Evolutionary conservation across 1,140 invertebrate genomes (phyloP).

Genomic region (Camponotus floridanus): DNA sequence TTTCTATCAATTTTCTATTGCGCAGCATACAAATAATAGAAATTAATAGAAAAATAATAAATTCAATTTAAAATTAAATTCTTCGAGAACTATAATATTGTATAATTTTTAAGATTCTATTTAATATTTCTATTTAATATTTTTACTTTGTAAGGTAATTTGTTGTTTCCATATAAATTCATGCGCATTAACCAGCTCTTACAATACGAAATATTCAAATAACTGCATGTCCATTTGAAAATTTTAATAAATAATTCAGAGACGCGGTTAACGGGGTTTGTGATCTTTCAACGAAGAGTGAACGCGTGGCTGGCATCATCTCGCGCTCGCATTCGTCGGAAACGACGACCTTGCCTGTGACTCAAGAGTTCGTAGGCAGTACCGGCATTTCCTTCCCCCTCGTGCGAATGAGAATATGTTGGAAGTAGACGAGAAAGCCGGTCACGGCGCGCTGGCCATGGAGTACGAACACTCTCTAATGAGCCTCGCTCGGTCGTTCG

Average conservation of each 20-base stretch:
- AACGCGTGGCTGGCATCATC: neutral
- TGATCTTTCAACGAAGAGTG: neutral
- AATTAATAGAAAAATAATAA: neutral
- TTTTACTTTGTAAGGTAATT: neutral
- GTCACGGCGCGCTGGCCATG: slow-evolving; percentile 85
- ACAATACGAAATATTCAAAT: slow-evolving; percentile 4
- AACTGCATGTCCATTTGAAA: neutral
- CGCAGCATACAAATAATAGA: too few relatives aligned
- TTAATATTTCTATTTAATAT: neutral
- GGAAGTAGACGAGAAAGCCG: slow-evolving; percentile 85
- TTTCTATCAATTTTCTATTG: neutral
- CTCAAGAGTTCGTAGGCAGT: slow-evolving; percentile 75
- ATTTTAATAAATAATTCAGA: slow-evolving; percentile 29
- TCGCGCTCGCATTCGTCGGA: slow-evolving; percentile 27
- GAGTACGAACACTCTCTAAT: slow-evolving; percentile 86
- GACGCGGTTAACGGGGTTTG: neutral
- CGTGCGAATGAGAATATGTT: slow-evolving; percentile 79
- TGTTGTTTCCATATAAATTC: slow-evolving; percentile 8
- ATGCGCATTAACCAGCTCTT: slow-evolving; percentile 20
- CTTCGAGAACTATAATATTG: neutral
- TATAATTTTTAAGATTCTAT: neutral
- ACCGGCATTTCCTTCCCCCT: slow-evolving; percentile 80
- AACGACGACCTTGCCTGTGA: slow-evolving; percentile 81
- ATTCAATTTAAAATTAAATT: neutral
- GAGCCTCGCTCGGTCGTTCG: slow-evolving; percentile 81